These are phyloP conservation scores for Micromussa lordhowensis DNA, from an alignment of 92 coral and sea anemone genomes.

Conservation along the genomic window DNA sequence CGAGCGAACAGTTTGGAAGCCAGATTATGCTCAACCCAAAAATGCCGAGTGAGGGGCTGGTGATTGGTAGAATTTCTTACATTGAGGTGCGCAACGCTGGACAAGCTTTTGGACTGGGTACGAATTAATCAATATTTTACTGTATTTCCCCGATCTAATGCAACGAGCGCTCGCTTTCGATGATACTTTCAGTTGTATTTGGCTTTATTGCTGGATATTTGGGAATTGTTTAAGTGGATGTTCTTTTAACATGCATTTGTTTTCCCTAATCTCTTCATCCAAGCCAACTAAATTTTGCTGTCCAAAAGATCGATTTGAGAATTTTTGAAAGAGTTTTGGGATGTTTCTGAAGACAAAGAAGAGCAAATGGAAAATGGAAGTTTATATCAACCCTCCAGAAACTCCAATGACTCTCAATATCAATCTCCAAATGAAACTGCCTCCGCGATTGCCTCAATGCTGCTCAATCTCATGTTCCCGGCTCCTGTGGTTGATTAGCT, in stretches of 20 bases:
- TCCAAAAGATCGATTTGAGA: too few relatives aligned
- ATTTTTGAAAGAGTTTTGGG: background rate
- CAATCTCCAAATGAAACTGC: too few relatives aligned
- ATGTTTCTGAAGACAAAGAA: background rate
- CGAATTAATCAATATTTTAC: background rate
- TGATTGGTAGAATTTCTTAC: conserved; percentile 84
- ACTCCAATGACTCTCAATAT: too few relatives aligned
- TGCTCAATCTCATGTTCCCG: too few relatives aligned
- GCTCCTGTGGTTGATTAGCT: too few relatives aligned
- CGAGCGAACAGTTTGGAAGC: conserved; percentile 85
- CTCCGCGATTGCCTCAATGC: too few relatives aligned
- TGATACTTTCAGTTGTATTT: background rate
- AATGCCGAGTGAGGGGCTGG: conserved; percentile 78
- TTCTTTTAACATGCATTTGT: too few relatives aligned
- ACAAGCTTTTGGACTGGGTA: conserved; percentile 88
- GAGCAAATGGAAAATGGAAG: background rate
- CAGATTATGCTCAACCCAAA: conserved; percentile 92
- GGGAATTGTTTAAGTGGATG: too few relatives aligned
- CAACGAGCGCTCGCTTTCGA: background rate
- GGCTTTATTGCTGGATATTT: background rate
- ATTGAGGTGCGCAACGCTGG: conserved; percentile 91
- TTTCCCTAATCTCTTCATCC: too few relatives aligned
- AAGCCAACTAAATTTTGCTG: too few relatives aligned
- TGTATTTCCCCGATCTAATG: background rate
- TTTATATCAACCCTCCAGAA: too few relatives aligned